Evolutionary conservation across 2,888 invertebrate species (phyloP).

Genomic region (Idaea dimidiata): DNA sequence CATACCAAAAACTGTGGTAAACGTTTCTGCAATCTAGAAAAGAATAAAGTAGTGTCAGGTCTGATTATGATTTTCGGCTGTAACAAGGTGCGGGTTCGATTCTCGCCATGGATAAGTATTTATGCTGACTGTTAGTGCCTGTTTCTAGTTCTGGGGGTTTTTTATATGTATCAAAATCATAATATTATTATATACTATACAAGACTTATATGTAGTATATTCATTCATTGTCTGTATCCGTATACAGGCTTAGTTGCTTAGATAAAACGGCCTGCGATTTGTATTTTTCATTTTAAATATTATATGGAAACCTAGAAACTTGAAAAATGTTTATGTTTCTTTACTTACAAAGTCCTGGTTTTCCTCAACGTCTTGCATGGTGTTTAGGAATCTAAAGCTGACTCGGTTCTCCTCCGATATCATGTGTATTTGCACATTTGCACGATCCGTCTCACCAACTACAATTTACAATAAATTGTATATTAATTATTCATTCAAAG

Average conservation of each 20-base stretch:
- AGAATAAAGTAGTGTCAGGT: not conserved
- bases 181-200: no score
- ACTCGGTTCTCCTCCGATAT: slow-evolving; percentile 80
- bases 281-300: no score
- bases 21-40: slow-evolving; percentile 75
- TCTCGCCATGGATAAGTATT: no score
- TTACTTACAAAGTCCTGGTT: slow-evolving; percentile 72
- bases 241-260: no score
- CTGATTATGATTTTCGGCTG: no score
- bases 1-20: slow-evolving; percentile 73
- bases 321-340: not conserved
- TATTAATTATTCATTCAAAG: not conserved
- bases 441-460: slow-evolving; percentile 62
- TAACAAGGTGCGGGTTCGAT: no score
- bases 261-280: no score
- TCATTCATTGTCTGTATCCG: no score
- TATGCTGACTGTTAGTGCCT: no score
- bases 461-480: slow-evolving; percentile 22
- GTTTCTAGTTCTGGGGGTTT: no score
- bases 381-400: slow-evolving; percentile 78
- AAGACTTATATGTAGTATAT: no score
- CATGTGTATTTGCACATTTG: slow-evolving; percentile 79
- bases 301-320: not conserved
- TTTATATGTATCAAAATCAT: no score
- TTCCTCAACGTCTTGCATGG: slow-evolving; percentile 56